Base-by-base conservation (phyloP, 2,113 vertebrate species). In the Parus major region DNA sequence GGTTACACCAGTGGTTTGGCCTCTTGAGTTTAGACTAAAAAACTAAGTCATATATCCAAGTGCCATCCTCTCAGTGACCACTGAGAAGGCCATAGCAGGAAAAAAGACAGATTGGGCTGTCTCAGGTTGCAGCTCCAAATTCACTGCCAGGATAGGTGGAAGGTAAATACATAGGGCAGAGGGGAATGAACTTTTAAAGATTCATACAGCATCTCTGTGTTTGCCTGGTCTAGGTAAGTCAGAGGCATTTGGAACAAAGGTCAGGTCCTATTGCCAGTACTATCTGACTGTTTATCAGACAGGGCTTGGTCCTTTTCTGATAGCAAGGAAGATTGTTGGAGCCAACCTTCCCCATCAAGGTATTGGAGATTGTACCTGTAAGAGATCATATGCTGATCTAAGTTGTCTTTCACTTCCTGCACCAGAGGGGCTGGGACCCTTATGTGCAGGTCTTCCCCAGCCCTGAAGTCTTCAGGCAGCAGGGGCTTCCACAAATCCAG, bases 401-500 rank as follows among this genome's bases (percentile, higher is more conserved):
- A 94, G 71, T 56, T 82, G n/a, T 66, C 57, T 64, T 96, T 93
- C 71, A 96, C 68, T 33, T 92, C 56, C 78, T 91, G 85, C 36
- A 96, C 41, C 29, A 81, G 47, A 77, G 55, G 33, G 71, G 56
- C 88, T 92, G 91, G 65, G 35, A 94, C 44, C 78, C 90, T 93
- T 42, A 92, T 15, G 42, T 66, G 70, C 28, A 97, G 66, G 12
- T 93, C 82, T 81, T 81, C 42, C 47, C 70, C 86, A 95, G 63
- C 36, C 44, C 18, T 15, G 56, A 94, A 96, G 14, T 94, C 89
- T 90, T 96, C 90, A 55, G 88, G 84, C 80, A 92, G 24, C 46
- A 84, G 41, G 15, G 90, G 82, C 63, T 89, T 92, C 93, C 96
- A 95, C 22, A 95, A 91, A 79, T 94, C 96, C 49, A 94, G 64